phyloP scores from a whole-genome alignment of 2,797 vertebrate species.

The Galaxias olidus region DNA sequence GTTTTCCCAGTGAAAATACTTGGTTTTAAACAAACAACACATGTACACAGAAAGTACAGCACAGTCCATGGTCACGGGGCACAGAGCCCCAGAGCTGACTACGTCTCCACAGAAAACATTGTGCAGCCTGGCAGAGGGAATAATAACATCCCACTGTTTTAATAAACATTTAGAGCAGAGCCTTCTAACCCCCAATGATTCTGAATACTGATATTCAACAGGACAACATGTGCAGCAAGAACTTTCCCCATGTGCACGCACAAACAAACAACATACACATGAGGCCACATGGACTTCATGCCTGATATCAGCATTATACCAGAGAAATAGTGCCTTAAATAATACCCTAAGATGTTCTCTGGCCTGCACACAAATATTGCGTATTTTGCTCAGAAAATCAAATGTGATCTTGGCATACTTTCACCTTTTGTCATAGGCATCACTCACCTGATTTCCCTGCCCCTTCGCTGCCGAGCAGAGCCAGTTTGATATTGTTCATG shows the following conservation, averaged over 20 bases:
- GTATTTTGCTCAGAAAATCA: too few relatives aligned
- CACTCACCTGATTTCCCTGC: slow-evolving; percentile 73
- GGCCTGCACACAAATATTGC: too few relatives aligned
- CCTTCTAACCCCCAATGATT: background rate
- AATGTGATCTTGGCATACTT: too few relatives aligned
- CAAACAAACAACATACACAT: background rate
- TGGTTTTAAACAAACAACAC: slow-evolving; percentile 1
- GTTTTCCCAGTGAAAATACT: too few relatives aligned
- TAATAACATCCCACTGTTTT: slow-evolving; percentile 39
- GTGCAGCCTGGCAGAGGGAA: slow-evolving; percentile 20
- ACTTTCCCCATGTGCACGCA: background rate
- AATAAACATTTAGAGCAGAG: slow-evolving; percentile 26
- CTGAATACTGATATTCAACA: slow-evolving; percentile 22
- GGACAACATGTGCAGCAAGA: slow-evolving; percentile 1
- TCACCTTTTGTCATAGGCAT: background rate
- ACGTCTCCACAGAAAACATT: slow-evolving; percentile 39
- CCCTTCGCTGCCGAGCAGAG: slow-evolving; percentile 68
- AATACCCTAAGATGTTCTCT: too few relatives aligned
- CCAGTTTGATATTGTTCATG: slow-evolving; percentile 76
- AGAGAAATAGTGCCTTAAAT: too few relatives aligned
- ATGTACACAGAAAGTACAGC: slow-evolving; percentile 6
- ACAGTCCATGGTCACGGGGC: background rate
- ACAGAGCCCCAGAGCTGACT: background rate
- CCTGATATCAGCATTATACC: too few relatives aligned
- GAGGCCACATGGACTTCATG: too few relatives aligned